Conservation (phyloP, 2,888 invertebrate species). For the Pterostichus madidus region DNA sequence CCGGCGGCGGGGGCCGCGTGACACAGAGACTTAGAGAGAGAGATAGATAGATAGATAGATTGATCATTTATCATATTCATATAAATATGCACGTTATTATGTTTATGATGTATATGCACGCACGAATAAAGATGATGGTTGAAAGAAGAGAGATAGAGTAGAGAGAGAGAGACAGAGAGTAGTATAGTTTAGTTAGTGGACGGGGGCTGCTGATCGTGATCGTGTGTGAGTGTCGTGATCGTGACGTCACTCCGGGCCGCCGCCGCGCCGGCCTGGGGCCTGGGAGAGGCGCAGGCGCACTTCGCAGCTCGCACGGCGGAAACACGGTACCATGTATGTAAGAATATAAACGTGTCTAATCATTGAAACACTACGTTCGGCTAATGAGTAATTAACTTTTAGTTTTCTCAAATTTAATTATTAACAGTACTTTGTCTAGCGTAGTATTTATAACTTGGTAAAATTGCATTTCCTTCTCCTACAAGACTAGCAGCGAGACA, state of each 20-base stretch:
- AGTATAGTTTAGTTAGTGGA: conserved; percentile 27
- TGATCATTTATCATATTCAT: conserved; percentile 21
- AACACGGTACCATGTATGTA: conserved; percentile 64
- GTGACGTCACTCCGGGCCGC: conserved; percentile 61
- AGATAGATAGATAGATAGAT: conserved; percentile 21
- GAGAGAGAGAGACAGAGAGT: conserved; percentile 47
- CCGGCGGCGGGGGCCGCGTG: conserved; percentile 44
- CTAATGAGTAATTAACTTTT: conserved; percentile 67
- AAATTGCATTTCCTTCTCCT: conserved; percentile 69
- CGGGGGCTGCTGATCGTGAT: conserved; percentile 55
- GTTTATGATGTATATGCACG: conserved; percentile 25
- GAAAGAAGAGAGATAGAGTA: conserved; percentile 56
- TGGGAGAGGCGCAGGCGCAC: conserved; percentile 48
- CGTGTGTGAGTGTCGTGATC: conserved; percentile 53
- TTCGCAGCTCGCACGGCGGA: conserved; percentile 63
- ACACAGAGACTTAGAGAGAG: conserved; percentile 51
- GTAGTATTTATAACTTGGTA: conserved; percentile 68
- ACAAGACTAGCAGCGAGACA: conserved; percentile 68
- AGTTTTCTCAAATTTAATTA: conserved; percentile 67
- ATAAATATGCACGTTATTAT: conserved; percentile 29
- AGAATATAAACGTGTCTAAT: conserved; percentile 67
- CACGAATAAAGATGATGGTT: conserved; percentile 35
- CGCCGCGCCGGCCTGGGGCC: conserved; percentile 59
- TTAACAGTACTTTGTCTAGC: conserved; percentile 67
- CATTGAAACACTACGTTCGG: conserved; percentile 67